Base-by-base conservation (phyloP, 2,113 vertebrate species). In the Corythoichthys haematopterus region DNA sequence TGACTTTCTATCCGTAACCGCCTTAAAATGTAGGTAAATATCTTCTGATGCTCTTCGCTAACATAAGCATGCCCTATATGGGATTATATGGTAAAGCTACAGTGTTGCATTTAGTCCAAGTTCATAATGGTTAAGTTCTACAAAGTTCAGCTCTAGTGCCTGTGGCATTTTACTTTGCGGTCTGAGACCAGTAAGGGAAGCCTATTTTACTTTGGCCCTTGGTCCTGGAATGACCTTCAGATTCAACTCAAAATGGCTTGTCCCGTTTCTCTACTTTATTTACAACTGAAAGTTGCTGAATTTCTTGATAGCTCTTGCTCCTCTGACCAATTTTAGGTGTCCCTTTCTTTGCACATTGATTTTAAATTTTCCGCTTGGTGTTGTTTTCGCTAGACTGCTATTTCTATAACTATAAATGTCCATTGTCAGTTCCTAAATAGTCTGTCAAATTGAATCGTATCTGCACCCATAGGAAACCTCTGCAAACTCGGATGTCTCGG, bases 401-500 rank as follows among this genome's bases (percentile, higher is more conserved):
- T 5, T 43, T 43, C 9, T 43, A 43, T 43, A 6, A 43, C 6
- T 43, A 43, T 43, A 55, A 57, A 57, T 57, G 55, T 14, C 33
- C 3, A 35, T 33, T 33, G 53, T 55, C n/a, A 10, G 2, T 33
- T 55, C 53, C 33, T 55, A 12, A 35, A 33, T 33, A 9, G 3
- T 55, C 4, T 33, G 6, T 65, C 35, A n/a, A 7, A 51, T 70
- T 2, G 64, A 76, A 57, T 20, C 62, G 61, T 57, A 14, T 1
- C 61, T 71, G 20, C 16, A 11, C 45, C 20, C n/a, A 2, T 69
- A 98, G 97, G 97, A 99, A 71, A 92, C 90, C 40, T 90, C 93
- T 33, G 88, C 93, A 1, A 95, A 92, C 77, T 93, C 94, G 0
- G 96, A 98, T 78, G 93, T 98, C 46, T 95, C 96, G 2, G 96